Conservation (phyloP, 2,797 vertebrate species). For the Rhinophrynus dorsalis region DNA sequence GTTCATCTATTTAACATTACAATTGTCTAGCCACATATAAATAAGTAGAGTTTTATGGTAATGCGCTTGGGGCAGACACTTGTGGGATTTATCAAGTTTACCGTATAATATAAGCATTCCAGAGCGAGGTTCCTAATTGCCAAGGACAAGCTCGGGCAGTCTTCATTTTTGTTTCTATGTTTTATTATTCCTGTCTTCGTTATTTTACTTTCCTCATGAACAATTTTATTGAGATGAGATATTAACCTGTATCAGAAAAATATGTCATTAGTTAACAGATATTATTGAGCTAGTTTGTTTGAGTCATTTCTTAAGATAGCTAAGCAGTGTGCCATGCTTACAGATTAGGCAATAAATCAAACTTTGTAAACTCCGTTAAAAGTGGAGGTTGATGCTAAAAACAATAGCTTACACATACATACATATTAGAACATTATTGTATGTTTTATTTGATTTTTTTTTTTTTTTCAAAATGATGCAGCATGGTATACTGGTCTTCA, state of each 20-base stretch:
- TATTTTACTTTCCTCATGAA: slow-evolving; percentile 5
- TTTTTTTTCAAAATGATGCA: too few species aligned
- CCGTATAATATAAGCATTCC: slow-evolving; percentile 19
- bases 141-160: slow-evolving; percentile 7
- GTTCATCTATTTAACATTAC: slow-evolving; percentile 36
- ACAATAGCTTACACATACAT: too few species aligned
- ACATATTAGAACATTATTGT: too few species aligned
- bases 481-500: too few species aligned
- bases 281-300: background rate
- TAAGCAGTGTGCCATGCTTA: background rate
- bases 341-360: background rate
- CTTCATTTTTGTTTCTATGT: slow-evolving; percentile 1
- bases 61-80: slow-evolving; percentile 21
- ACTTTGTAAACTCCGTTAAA: too few species aligned
- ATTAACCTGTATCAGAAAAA: background rate
- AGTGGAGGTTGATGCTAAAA: too few species aligned
- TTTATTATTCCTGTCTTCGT: background rate
- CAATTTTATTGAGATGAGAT: slow-evolving; percentile 4
- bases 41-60: slow-evolving; percentile 40
- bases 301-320: too few species aligned
- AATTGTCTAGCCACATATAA: slow-evolving; percentile 27
- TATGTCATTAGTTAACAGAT: background rate
- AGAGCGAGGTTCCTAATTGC: slow-evolving; percentile 13
- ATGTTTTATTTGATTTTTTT: too few species aligned
- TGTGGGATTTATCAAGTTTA: slow-evolving; percentile 34